Base-by-base conservation (phyloP, 2,797 vertebrate species). In the Urophycis tenuis region DNA sequence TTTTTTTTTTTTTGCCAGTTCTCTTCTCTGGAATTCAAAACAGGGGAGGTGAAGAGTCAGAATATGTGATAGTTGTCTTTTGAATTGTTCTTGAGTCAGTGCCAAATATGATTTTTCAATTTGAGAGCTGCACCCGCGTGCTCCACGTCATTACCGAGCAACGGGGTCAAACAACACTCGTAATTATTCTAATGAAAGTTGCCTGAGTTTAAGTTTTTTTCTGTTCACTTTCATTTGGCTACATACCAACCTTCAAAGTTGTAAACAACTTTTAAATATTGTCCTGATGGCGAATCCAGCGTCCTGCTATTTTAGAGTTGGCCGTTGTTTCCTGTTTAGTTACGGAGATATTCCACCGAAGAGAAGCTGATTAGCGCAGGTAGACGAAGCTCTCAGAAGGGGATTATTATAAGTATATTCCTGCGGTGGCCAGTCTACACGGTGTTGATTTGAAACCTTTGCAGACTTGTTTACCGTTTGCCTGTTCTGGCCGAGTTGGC, bases 11-110 rank as follows among this genome's bases (percentile, higher is more conserved):
- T 22, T 34, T 25, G 17, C n/a, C n/a, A n/a, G n/a, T n/a, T n/a
- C 12, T 72, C 31, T 74, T 76, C 41, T 78, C 71, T 72, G 78
- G 82, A 80, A 81, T 85, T 64, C 60, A 64, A 12, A 67, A 67
- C 53, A 60, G 9, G 3, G 53, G 53, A 25, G 53, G 83, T 76
- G 81, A 88, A 89, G 86, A 81, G 69, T 71, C 32, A 71, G 60
- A 29, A 67, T 12, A 67, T 67, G 60, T 60, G 45, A 19, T 49
- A 19, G 19, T 45, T n/a, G 45, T 19, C 1, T 49, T 49, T 19
- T n/a, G 53, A n/a, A n/a, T 60, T 60, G 2, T 7, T 5, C 22
- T 22, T 0, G 22, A 49, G 6, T 49, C 53, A 9, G 22, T 60
- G 53, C 53, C 22, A 60, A 60, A 60, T 25, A n/a, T 0, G 53